A percentile compares a stretch with the other conserved stretches of the same genome.
phyloP scores from a whole-genome alignment of 2,797 vertebrate genomes.

The Antennarius maculatus region DNA sequence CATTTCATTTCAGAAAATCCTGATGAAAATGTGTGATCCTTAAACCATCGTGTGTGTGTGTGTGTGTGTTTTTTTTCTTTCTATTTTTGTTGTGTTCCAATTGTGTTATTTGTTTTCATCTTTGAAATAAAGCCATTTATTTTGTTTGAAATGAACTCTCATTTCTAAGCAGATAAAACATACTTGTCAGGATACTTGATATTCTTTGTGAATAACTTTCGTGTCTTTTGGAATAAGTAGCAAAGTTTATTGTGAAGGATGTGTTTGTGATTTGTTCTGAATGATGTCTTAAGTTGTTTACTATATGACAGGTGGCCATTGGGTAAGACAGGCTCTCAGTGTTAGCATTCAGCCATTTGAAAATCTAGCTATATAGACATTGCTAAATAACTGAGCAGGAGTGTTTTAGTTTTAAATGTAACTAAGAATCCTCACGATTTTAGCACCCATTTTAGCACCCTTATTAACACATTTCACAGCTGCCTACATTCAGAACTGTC shows the following conservation, averaged over 20 bases:
- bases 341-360: conserved; percentile 34
- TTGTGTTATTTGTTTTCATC: conserved; percentile 13
- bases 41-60: not conserved
- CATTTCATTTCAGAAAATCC: conserved; percentile 15
- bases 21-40: conserved; percentile 6
- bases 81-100: not conserved
- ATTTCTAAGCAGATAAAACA: conserved; percentile 36
- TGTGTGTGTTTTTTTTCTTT: not conserved
- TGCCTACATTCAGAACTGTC: conserved; percentile 41
- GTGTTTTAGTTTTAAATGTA: conserved; percentile 33
- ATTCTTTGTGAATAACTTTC: conserved; percentile 33
- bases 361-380: conserved; percentile 44
- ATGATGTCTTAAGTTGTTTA: conserved; percentile 40
- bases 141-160: conserved; percentile 13
- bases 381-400: conserved; percentile 11
- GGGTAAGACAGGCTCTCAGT: conserved; percentile 27
- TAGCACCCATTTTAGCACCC: conserved; percentile 38
- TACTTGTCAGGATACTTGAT: conserved; percentile 26
- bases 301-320: conserved; percentile 52
- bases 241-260: conserved; percentile 27
- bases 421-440: conserved; percentile 30
- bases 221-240: conserved; percentile 20
- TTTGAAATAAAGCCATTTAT: conserved; percentile 13
- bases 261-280: conserved; percentile 26
- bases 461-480: conserved; percentile 43